A percentile compares a stretch with the other conserved stretches of the same genome.
These are phyloP conservation scores for Platynereis dumerilii DNA, from an alignment of 2,888 invertebrate species.

Conservation along the genomic window DNA sequence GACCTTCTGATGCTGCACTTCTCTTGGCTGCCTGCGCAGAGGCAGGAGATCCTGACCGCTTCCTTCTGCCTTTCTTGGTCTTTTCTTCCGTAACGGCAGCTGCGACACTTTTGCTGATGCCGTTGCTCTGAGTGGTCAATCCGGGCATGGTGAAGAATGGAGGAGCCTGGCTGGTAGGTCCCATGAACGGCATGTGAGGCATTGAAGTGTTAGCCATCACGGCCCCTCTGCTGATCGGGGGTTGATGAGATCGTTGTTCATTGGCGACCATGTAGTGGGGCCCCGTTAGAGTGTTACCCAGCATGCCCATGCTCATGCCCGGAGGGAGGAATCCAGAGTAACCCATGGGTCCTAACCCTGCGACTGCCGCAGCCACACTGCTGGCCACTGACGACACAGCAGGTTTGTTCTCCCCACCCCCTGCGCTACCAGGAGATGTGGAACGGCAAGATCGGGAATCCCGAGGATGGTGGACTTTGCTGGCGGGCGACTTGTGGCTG, in stretches of 20 bases:
- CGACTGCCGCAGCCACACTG: slow-evolving; percentile 13
- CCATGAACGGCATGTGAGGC: slow-evolving; percentile 5
- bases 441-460: slow-evolving; percentile 8
- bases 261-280: slow-evolving; percentile 1
- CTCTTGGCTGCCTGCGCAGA: slow-evolving; percentile 1
- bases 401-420: not conserved
- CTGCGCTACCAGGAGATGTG: not conserved
- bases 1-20: not conserved
- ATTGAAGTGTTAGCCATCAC: not conserved
- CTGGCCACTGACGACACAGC: slow-evolving; percentile 15
- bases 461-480: slow-evolving; percentile 3
- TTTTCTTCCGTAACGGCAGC: slow-evolving; percentile 19
- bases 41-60: slow-evolving; percentile 20
- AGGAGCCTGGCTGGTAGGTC: not conserved
- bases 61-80: slow-evolving; percentile 22
- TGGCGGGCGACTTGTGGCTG: slow-evolving; percentile 19
- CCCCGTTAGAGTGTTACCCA: not conserved
- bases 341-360: not conserved
- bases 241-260: not conserved
- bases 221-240: not conserved
- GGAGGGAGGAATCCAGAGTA: not conserved
- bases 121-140: slow-evolving; percentile 12
- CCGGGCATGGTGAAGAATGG: slow-evolving; percentile 10
- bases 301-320: slow-evolving; percentile 14
- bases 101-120: slow-evolving; percentile 17